A percentile compares a stretch with the other conserved stretches of the same genome.
Evolutionary conservation across 2,113 vertebrate genomes (phyloP).

Genomic region (Peucedramus taeniatus): DNA sequence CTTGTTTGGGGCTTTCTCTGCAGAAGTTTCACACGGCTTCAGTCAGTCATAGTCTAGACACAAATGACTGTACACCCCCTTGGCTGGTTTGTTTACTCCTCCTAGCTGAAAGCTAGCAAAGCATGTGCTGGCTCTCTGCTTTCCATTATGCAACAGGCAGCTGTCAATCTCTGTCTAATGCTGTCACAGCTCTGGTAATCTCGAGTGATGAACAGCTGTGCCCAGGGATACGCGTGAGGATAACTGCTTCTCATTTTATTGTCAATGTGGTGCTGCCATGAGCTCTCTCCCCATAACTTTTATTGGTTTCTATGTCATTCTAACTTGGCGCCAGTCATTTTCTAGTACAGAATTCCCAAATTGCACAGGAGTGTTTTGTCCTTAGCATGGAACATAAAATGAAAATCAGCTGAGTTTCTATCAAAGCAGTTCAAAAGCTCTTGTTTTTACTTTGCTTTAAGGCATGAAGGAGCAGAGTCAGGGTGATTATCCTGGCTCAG

Average conservation of each 20-base stretch:
- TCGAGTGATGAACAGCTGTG: slow-evolving; percentile 14
- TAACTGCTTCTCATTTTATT: neutral
- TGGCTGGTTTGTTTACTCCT: neutral
- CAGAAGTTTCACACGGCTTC: neutral
- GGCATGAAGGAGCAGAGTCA: neutral
- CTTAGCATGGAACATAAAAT: neutral
- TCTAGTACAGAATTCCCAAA: neutral
- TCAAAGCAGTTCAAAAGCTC: neutral
- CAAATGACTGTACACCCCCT: neutral
- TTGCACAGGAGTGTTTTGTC: neutral
- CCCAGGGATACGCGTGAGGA: neutral
- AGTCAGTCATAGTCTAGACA: neutral
- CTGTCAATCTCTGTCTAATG: slow-evolving; percentile 19
- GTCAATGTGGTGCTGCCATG: neutral
- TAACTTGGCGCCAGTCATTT: neutral
- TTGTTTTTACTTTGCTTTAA: neutral
- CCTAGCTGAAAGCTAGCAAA: neutral
- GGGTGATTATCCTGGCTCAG: neutral
- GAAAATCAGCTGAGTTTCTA: neutral
- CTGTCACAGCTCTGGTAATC: slow-evolving; percentile 6
- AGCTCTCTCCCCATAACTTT: neutral
- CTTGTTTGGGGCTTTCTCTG: neutral
- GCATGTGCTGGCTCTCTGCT: neutral
- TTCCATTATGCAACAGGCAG: neutral
- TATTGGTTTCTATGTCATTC: neutral